Percentiles rank a stretch among this genome's conserved stretches.
Evolutionary conservation across 37 sponge, comb jelly and placozoan species (phyloP).

Genomic region (Haliclona indistincta): DNA sequence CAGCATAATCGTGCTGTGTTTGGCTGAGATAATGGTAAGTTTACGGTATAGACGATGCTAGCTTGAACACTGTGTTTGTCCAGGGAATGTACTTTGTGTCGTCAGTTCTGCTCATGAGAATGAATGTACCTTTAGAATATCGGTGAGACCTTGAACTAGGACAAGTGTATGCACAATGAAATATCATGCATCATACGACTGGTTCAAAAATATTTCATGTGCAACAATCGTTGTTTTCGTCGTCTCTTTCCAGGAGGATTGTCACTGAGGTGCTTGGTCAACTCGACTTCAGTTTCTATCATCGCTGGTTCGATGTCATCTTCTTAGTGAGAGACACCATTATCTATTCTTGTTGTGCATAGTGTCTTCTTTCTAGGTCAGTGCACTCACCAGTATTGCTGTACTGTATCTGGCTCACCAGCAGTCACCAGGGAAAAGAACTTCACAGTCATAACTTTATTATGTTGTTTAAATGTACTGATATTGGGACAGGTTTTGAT

Average conservation of each 20-base stretch:
- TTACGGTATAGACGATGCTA: neutral
- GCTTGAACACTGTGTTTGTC: neutral
- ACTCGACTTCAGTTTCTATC: slow-evolving; percentile 97
- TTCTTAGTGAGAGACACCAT: slow-evolving; percentile 73
- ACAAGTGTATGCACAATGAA: too few relatives aligned
- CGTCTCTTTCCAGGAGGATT: slow-evolving; percentile 38
- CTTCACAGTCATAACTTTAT: too few relatives aligned
- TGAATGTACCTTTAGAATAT: slow-evolving; percentile 94
- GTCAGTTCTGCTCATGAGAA: slow-evolving; percentile 97
- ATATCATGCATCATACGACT: too few relatives aligned
- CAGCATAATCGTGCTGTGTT: slow-evolving; percentile 87
- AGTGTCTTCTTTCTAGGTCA: slow-evolving; percentile 46
- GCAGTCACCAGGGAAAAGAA: slow-evolving; percentile 77
- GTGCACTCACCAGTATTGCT: slow-evolving; percentile 94
- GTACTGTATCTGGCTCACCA: slow-evolving; percentile 96
- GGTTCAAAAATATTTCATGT: neutral
- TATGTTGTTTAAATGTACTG: too few relatives aligned
- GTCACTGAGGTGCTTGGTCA: slow-evolving; percentile 90
- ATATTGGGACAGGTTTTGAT: too few relatives aligned
- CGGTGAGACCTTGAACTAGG: too few relatives aligned
- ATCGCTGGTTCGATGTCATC: slow-evolving; percentile 99
- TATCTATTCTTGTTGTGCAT: neutral
- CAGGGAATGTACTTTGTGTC: slow-evolving; percentile 99
- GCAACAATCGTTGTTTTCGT: neutral
- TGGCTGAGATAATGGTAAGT: slow-evolving; percentile 97